Base-by-base conservation (phyloP, 2,888 invertebrate genomes). In the Endotricha flammealis region DNA sequence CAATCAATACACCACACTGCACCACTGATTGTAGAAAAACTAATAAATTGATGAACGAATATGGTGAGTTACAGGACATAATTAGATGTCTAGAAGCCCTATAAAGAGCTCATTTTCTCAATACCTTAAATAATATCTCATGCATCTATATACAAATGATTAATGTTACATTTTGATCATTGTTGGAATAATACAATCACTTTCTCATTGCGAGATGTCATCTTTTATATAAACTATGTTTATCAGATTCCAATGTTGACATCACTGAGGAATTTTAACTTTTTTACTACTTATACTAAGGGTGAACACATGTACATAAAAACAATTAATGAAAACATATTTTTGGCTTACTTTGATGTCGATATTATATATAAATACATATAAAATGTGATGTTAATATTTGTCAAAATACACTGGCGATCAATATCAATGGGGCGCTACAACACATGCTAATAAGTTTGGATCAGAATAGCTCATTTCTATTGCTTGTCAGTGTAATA, bases 261-360 rank as follows among this genome's bases (percentile, higher is more conserved):
- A 54, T 59, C 66, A 71, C 70, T 63, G 44, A 51, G 57, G 51
- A 63, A 57, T 69, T 67, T 64, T 41, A 57, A 57, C 59, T 62
- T 72, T 64, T 41, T 55, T n/a, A n/a, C 79, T 78, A 82, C 81
- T 80, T 83, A 82, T 37, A 50, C 73, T 81, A 81, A 58, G 62
- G 50, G 72, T 85, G 81, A 83, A 85, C 81, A 82, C 79, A 74
- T 74, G 73, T 73, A 78, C 68, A 75, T 40, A 46, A 34, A 40
- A 44, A 44, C 25, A 68, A 67, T 55, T 57, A 65, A 64, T 68
- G 60, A 62, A 65, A 46, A 64, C n/a, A 55, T 61, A 65, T 79
- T 75, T 83, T 85, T 85, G 82, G 83, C 75, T 79, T 72, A 70
- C 57, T 68, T 70, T 73, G 64, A 66, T 64, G 64, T 64, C 60